Evolutionary conservation across 2,888 invertebrate genomes (phyloP).

Genomic region (Phyto melanocephala): DNA sequence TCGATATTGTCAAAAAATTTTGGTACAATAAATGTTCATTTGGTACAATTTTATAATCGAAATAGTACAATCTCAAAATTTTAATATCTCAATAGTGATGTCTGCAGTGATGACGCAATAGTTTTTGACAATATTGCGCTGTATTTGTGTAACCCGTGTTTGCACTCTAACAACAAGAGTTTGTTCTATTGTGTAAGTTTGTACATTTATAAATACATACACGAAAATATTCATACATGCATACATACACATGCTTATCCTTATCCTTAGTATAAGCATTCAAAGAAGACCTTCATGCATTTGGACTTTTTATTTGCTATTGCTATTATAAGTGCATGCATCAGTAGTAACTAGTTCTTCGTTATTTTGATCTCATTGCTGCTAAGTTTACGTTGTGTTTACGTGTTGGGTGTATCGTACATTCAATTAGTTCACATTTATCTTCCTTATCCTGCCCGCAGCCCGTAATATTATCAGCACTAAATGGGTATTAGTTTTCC

Average conservation of each 20-base stretch:
- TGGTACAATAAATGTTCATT: too few species aligned
- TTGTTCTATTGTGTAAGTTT: conserved; percentile 13
- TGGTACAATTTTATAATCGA: too few species aligned
- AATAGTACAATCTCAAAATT: too few species aligned
- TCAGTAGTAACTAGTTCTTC: background rate
- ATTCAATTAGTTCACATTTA: conserved; percentile 52
- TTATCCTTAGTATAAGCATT: background rate
- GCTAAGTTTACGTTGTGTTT: conserved; percentile 8
- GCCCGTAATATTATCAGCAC: background rate
- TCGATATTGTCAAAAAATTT: too few species aligned
- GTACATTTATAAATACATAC: too few species aligned
- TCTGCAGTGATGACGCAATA: too few species aligned
- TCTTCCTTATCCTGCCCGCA: background rate
- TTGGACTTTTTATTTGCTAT: background rate
- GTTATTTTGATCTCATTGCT: background rate
- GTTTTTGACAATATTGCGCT: background rate
- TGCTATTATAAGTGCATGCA: background rate
- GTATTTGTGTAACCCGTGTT: background rate
- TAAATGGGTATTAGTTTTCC: conserved; percentile 19
- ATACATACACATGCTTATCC: too few species aligned
- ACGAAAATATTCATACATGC: too few species aligned
- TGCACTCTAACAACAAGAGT: background rate
- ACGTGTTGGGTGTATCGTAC: conserved; percentile 40
- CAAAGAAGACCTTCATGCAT: conserved; percentile 19
- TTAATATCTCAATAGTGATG: too few species aligned